phyloP scores from a whole-genome alignment of 2,113 vertebrate species.

The Anarrhichthys ocellatus region DNA sequence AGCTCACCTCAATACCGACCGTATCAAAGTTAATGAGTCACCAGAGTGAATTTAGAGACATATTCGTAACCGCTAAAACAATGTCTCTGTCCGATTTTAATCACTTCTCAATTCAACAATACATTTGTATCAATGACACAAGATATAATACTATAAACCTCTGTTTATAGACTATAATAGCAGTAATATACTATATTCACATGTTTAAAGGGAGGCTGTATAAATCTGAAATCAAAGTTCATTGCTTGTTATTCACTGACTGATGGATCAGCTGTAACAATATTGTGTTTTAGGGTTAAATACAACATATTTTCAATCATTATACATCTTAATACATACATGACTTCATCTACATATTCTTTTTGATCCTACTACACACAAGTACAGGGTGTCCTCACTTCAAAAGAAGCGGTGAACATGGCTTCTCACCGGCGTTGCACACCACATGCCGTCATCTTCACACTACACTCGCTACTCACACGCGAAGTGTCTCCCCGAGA shows the following conservation, averaged over 20 bases:
- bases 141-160: not conserved
- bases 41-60: not conserved
- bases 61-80: not conserved
- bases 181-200: not conserved
- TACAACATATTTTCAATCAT: not conserved
- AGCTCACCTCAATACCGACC: not conserved
- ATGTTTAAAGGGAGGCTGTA: not conserved
- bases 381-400: not conserved
- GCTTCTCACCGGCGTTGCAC: conserved; percentile 1
- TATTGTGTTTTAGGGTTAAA: not conserved
- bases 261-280: too few relatives aligned
- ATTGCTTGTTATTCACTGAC: not conserved
- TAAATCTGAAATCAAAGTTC: not conserved
- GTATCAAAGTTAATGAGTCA: conserved; percentile 12
- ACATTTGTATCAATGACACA: not conserved
- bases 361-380: not conserved
- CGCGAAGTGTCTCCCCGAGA: conserved; percentile 45
- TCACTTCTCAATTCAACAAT: not conserved
- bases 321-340: not conserved
- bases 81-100: not conserved
- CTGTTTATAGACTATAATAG: not conserved
- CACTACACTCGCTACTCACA: conserved; percentile 29
- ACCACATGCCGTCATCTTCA: conserved; percentile 28
- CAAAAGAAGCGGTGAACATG: conserved; percentile 6
- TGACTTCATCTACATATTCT: not conserved